Evolutionary conservation across 2,113 vertebrate species (phyloP), one percentile per base, ranked within the genome.

Genomic region (Cromileptes altivelis): DNA sequence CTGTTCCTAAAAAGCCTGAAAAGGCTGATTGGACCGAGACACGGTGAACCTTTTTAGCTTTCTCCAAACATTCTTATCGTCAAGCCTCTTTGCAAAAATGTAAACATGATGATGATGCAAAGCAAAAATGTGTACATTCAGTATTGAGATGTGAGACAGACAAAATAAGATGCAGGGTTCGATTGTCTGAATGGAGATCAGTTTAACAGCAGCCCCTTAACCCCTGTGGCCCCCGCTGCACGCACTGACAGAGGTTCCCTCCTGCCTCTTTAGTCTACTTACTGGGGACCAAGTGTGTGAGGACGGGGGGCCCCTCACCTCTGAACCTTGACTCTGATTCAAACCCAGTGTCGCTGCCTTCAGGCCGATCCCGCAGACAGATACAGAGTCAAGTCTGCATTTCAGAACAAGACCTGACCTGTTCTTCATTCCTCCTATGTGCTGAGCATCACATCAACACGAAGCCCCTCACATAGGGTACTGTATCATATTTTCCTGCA

Each of bases 231-330:
- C 86, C 70, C 69, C 30, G 50, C 47, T 60, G 69, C 85, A 71
- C 75, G 49, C 70, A 64, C 40, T 40, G 71, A 92, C 85, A 82
- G 33, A 19, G 19, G 70, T 67, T 53, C 70, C 85, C 92, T 91
- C 87, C 91, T 85, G 87, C 79, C 88, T 90, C 90, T 74, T 92
- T 89, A 91, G 84, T 82, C 85, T 84, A 82, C 78, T 79, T 80
- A 84, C 58, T 56, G 52, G 71, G 82, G 80, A 85, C 80, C 82
- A 88, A 92, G 90, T 85, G 89, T 87, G 70, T 65, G 82, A 81
- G 76, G 60, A 74, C 70, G 14, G 70, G 68, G 70, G 76, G 78
- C 45, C 72, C 37, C 70, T 86, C 63, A 91, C 92, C 91, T 85
- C 53, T 92, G 90, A 94, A 85, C 88, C 77, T 49, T 86, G 84